Base-by-base conservation (phyloP, 2,888 invertebrate genomes). In the Hydraecia micacea region DNA sequence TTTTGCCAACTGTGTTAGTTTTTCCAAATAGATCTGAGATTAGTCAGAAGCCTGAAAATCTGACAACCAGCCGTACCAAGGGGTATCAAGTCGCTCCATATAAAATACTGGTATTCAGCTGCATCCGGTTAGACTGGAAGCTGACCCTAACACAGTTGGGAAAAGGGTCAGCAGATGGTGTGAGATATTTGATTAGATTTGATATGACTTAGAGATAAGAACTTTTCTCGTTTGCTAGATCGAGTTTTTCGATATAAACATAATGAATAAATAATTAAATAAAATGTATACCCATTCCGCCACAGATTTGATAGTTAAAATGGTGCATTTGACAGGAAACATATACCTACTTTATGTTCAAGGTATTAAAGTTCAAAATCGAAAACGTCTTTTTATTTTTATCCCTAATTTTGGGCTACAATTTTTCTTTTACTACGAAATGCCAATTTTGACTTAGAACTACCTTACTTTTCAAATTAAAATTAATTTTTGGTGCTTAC, bases 261-360 rank as follows among this genome's bases (percentile, higher is more conserved):
- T 75, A 87, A 80, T 85, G 66, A 46, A 86, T 80, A 79, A 81
- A 84, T 73, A 81, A 78, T 78, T 77, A 83, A 85, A 84, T 71
- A 66, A 84, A 76, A 63, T 80, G 70, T 78, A 70, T 78, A 78
- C 77, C 87, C 78, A 81, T 81, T 81, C 80, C 84, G 80, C 81
- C 87, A 78, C 79, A 72, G 67, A 71, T 67, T 73, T 79, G 65
- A 73, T 73, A 79, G 63, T 52, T 77, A 58, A 46, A 62, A 65
- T 71, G 63, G 73, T 86, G 67, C 78, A 62, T 75, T 85, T 68
- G 79, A 86, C 71, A 72, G 62, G 46, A 60, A 42, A 85, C 69
- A 69, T 77, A 39, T 46, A 77, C 36, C 36, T 36, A 36, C 70
- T 80, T 25, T 82, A 80, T 67, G 21, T 62, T 42, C 21, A 74